phyloP scores from a whole-genome alignment of 2,797 vertebrate species.

The Botia almorhae region DNA sequence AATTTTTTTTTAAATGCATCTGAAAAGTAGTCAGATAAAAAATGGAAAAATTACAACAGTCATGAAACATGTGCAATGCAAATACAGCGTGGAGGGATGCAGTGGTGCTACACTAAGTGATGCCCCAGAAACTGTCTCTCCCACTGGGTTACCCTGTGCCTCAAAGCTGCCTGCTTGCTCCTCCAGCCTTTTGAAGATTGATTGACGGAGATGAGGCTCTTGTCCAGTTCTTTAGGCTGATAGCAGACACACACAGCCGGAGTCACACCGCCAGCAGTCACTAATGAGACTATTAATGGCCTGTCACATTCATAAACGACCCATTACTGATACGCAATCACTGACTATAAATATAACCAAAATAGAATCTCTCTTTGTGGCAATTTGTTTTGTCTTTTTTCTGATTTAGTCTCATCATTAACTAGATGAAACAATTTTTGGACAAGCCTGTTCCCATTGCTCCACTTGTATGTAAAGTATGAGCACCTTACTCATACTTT shows the following conservation, averaged over 20 bases:
- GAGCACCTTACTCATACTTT: neutral
- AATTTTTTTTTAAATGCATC: too few relatives aligned
- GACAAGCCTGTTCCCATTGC: neutral
- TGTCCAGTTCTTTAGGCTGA: slow-evolving; percentile 31
- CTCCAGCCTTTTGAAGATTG: slow-evolving; percentile 43
- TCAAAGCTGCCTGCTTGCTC: slow-evolving; percentile 17
- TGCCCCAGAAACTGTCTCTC: slow-evolving; percentile 40
- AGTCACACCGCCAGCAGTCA: slow-evolving; percentile 27
- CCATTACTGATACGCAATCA: slow-evolving; percentile 52
- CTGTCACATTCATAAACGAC: slow-evolving; percentile 55
- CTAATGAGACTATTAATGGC: slow-evolving; percentile 59
- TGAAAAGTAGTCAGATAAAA: too few relatives aligned
- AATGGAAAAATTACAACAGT: too few relatives aligned
- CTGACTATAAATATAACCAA: slow-evolving; percentile 45
- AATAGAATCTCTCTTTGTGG: slow-evolving; percentile 24
- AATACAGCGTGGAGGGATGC: slow-evolving; percentile 21
- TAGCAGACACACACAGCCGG: slow-evolving; percentile 51
- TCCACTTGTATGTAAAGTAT: too few relatives aligned
- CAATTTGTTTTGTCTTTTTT: too few relatives aligned
- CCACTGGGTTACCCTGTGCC: slow-evolving; percentile 40
- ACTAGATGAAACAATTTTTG: neutral
- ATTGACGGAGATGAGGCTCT: slow-evolving; percentile 34
- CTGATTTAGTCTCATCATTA: slow-evolving; percentile 20
- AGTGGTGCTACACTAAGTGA: slow-evolving; percentile 9
- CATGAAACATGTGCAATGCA: neutral